These are phyloP conservation scores for Gymnosoma rotundatum DNA, from an alignment of 2,888 invertebrate genomes.

Conservation along the genomic window DNA sequence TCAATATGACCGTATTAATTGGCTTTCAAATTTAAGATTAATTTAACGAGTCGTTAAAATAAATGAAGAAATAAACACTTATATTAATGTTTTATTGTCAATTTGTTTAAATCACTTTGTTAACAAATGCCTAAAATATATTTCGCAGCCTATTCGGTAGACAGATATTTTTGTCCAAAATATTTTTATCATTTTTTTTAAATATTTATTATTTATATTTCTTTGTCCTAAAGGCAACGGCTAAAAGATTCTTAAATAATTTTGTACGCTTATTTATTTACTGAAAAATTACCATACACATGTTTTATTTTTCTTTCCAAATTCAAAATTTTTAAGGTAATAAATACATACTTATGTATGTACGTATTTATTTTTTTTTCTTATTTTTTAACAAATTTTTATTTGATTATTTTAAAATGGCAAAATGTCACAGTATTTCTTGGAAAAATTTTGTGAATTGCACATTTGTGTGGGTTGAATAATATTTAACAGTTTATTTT, in stretches of 20 bases:
- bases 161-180: too few species aligned
- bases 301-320: slow-evolving; percentile 9
- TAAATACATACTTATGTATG: slow-evolving; percentile 22
- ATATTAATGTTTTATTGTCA: too few species aligned
- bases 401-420: slow-evolving; percentile 4
- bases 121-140: too few species aligned
- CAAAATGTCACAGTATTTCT: slow-evolving; percentile 38
- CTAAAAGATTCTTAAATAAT: neutral
- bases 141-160: too few species aligned
- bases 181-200: neutral
- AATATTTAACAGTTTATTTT: neutral
- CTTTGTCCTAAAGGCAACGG: neutral
- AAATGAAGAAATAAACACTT: too few species aligned
- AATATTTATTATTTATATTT: neutral
- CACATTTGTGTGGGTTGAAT: neutral
- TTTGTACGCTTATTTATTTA: neutral
- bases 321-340: slow-evolving; percentile 34
- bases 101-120: too few species aligned
- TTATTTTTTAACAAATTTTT: slow-evolving; percentile 11
- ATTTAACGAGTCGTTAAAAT: too few species aligned
- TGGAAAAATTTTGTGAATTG: slow-evolving; percentile 15
- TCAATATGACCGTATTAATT: too few species aligned
- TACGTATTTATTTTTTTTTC: slow-evolving; percentile 20
- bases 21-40: too few species aligned
- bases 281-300: too few species aligned